Base-by-base conservation (phyloP, 1,140 invertebrate genomes). In the Zaprionus inermis region DNA sequence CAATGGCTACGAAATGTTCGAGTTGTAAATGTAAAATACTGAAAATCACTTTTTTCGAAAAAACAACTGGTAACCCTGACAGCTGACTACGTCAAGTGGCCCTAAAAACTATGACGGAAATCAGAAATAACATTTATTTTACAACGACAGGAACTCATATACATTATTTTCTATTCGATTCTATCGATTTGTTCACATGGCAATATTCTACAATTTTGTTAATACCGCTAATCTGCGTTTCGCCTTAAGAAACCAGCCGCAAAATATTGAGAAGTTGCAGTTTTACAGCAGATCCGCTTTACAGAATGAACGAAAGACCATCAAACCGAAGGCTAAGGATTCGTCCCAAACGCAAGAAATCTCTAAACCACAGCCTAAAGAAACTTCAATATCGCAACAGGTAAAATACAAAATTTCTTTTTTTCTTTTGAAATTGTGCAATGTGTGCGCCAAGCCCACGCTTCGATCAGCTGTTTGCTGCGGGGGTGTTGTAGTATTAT, bases 41-140 rank as follows among this genome's bases (percentile, higher is more conserved):
- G 5, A 34, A 46, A 34, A 46, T 32, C 22, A n/a, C 24, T 70
- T 55, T 55, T 41, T 49, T 16, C 6, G n/a, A 16, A 54, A 59
- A 7, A 6, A 6, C n/a, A 41, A 20, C 22, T 64, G 68, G 68
- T 59, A 71, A 22, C 59, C 16, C 51, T 64, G 20, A 56, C 60
- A 64, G 36, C 52, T 71, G 67, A 49, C 20, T 20, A 7, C 28
- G 11, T 46, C 14, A 46, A 24, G n/a, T 44, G n/a, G 38, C 38
- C 36, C 4, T 41, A 10, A 2, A 44, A 44, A 2, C n/a, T 59
- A 14, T 46, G 24, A n/a, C 9, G 14, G n/a, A 20, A 49, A 22
- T 22, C 44, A 9, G 4, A 49, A 22, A 28, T 5, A 22, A 38
- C 7, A 20, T 20, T 36, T 22, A 20, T 22, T 36, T 57, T 20